Evolutionary conservation across 2,797 vertebrate genomes (phyloP).

Genomic region (Labeo calbasu): DNA sequence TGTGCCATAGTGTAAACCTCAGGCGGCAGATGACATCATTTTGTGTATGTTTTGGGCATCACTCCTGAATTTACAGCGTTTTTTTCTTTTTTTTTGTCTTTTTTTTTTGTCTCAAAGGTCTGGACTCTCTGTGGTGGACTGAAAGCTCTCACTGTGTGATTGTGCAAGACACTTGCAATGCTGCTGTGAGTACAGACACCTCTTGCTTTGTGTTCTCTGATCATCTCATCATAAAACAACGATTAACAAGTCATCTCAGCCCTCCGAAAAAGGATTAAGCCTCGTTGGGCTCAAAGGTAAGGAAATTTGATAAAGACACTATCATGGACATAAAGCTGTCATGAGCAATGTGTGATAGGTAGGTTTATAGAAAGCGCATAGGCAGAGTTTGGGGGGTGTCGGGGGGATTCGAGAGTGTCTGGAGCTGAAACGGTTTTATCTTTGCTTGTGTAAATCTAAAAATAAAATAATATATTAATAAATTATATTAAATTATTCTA

Average conservation of each 20-base stretch:
- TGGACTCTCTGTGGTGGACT: slow-evolving; percentile 38
- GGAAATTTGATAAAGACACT: slow-evolving; percentile 57
- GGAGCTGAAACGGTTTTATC: slow-evolving; percentile 25
- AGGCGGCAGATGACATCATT: slow-evolving; percentile 45
- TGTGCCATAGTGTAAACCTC: slow-evolving; percentile 31
- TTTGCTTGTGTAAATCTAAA: slow-evolving; percentile 13
- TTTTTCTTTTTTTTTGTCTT: not conserved
- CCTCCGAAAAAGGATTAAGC: slow-evolving; percentile 28
- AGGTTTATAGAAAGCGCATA: slow-evolving; percentile 47
- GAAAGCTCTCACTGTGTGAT: slow-evolving; percentile 33
- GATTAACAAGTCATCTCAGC: slow-evolving; percentile 41
- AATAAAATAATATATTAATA: not conserved
- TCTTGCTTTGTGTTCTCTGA: slow-evolving; percentile 34
- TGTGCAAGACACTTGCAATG: slow-evolving; percentile 51
- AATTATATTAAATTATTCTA: not conserved
- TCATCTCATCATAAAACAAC: slow-evolving; percentile 35
- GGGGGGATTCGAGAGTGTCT: not conserved
- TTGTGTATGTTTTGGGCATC: slow-evolving; percentile 27
- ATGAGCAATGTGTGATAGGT: slow-evolving; percentile 48
- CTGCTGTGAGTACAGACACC: slow-evolving; percentile 38
- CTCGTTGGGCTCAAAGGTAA: slow-evolving; percentile 41
- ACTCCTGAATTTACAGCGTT: not conserved
- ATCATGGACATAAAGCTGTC: slow-evolving; percentile 52
- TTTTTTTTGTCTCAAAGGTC: not conserved
- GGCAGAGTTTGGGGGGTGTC: slow-evolving; percentile 33